Conservation (phyloP, 2,888 invertebrate species). For the Orthosia cruda region DNA sequence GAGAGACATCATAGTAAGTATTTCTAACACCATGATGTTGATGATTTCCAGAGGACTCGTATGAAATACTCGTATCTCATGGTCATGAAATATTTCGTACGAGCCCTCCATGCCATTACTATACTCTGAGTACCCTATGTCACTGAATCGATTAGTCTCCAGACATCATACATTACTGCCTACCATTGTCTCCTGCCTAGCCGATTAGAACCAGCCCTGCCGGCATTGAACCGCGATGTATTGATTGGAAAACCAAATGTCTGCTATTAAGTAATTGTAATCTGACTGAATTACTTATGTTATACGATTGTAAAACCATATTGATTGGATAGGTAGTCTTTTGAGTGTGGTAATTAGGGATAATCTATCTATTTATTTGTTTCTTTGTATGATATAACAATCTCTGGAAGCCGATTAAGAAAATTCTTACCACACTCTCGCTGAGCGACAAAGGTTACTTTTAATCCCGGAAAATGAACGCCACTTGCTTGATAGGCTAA, state of each 20-base stretch:
- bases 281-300: conserved; percentile 1
- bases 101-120: conserved; percentile 3
- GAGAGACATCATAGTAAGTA: no score
- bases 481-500: no score
- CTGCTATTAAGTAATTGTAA: conserved; percentile 23
- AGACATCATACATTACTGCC: conserved; percentile 6
- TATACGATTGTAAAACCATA: conserved; percentile 1
- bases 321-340: not conserved
- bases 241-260: conserved; percentile 16
- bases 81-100: no score
- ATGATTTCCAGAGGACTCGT: no score
- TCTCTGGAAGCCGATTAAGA: no score
- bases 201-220: conserved; percentile 2
- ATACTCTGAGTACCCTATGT: not conserved
- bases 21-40: no score
- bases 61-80: no score
- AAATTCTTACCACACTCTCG: no score
- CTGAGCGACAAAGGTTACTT: no score
- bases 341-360: not conserved
- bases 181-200: conserved; percentile 17
- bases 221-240: conserved; percentile 1
- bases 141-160: conserved; percentile 20
- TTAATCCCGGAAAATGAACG: no score
- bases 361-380: not conserved
- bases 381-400: no score